Conservation (phyloP, 2,888 invertebrate species). For the Hirtodrosophila confusa region DNA sequence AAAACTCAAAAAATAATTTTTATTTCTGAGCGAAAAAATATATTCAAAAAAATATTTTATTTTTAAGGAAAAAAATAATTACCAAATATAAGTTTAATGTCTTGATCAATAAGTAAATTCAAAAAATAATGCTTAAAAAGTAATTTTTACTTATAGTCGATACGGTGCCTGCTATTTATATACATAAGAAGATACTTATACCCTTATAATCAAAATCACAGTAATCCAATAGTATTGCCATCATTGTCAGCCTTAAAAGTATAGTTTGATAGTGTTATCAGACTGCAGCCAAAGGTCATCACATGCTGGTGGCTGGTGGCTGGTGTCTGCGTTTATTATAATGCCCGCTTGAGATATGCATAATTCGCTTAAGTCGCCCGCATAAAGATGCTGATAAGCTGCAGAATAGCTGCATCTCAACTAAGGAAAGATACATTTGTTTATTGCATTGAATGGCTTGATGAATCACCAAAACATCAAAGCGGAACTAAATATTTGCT, state of each 20-base stretch:
- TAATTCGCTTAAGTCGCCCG: slow-evolving; percentile 59
- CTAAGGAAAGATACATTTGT: slow-evolving; percentile 41
- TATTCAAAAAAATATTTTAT: too few relatives aligned
- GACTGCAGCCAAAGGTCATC: slow-evolving; percentile 44
- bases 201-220: too few relatives aligned
- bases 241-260: neutral
- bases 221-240: too few relatives aligned
- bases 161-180: too few relatives aligned
- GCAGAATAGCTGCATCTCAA: slow-evolving; percentile 28
- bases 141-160: too few relatives aligned
- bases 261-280: slow-evolving; percentile 36
- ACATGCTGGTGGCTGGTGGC: slow-evolving; percentile 17
- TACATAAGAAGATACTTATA: too few relatives aligned
- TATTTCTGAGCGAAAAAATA: too few relatives aligned
- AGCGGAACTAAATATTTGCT: slow-evolving; percentile 31
- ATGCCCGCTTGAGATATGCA: slow-evolving; percentile 45
- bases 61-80: too few relatives aligned
- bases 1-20: too few relatives aligned
- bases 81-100: too few relatives aligned
- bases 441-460: slow-evolving; percentile 4
- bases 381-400: slow-evolving; percentile 56
- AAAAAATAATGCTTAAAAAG: too few relatives aligned
- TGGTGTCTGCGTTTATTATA: slow-evolving; percentile 51
- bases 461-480: slow-evolving; percentile 46
- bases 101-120: too few relatives aligned